phyloP scores from a whole-genome alignment of 2,113 vertebrate species.

The Aegotheles bennettii region DNA sequence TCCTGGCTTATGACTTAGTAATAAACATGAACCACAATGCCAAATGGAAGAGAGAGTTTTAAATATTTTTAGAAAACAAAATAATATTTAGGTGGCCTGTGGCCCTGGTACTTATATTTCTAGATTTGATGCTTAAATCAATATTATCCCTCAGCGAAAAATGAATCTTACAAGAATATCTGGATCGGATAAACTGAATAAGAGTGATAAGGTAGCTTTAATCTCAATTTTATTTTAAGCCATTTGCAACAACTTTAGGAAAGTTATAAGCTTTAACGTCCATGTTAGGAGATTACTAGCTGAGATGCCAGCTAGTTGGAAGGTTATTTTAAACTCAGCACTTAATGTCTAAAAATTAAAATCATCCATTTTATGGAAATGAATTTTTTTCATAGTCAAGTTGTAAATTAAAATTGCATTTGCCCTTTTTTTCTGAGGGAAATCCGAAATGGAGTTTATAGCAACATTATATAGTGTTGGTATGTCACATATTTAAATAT shows the following conservation, averaged over 20 bases:
- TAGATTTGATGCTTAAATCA: slow-evolving; percentile 47
- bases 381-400: slow-evolving; percentile 25
- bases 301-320: slow-evolving; percentile 17
- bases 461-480: slow-evolving; percentile 22
- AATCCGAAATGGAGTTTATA: slow-evolving; percentile 44
- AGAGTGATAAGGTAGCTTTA: slow-evolving; percentile 50
- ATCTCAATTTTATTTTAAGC: slow-evolving; percentile 20
- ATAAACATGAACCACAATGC: slow-evolving; percentile 36
- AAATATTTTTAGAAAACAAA: slow-evolving; percentile 60
- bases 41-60: slow-evolving; percentile 68
- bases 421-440: slow-evolving; percentile 32
- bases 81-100: slow-evolving; percentile 17
- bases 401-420: slow-evolving; percentile 40
- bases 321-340: slow-evolving; percentile 48
- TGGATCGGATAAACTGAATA: slow-evolving; percentile 8
- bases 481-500: slow-evolving; percentile 66
- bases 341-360: slow-evolving; percentile 43
- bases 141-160: slow-evolving; percentile 29
- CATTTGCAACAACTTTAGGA: slow-evolving; percentile 17
- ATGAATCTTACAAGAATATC: neutral
- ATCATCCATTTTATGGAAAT: slow-evolving; percentile 30
- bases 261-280: slow-evolving; percentile 34
- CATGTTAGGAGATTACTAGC: neutral
- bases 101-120: slow-evolving; percentile 39
- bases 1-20: slow-evolving; percentile 44